Evolutionary conservation across 2,797 vertebrate genomes (phyloP), one percentile per base, ranked within the genome.

Genomic region (Netta rufina): DNA sequence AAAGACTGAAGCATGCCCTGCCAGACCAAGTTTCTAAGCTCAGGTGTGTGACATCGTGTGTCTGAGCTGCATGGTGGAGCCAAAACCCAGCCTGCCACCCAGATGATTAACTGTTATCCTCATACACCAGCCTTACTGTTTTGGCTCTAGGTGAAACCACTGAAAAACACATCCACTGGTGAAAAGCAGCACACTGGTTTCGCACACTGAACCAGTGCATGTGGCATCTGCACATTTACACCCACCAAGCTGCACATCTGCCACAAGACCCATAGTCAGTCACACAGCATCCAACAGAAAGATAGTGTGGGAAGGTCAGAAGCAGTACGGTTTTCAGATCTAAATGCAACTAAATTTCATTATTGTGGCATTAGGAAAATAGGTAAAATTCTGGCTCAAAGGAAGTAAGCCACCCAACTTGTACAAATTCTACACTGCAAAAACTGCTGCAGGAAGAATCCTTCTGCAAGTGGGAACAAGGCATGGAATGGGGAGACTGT

Each of bases 1-100:
- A 94, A 95, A 89, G 43, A 70, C 12, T 49, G n/a, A 95, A 95
- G 69, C 77, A 82, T 65, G 73, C 53, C 28, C 51, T 33, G 62
- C 47, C 87, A 94, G 92, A 93, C 65, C 71, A 71, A 66, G 32
- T 89, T 95, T 93, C 92, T 82, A 90, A 94, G 90, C 86, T 76
- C 92, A 87, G 77, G 77, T 90, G 94, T 67, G 62, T 71, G 56
- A 53, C 64, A 47, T 64, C 21, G 1, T 30, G 28, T 33, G 11
- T 54, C 65, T 78, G 54, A 93, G 45, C 54, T 89, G 83, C 36
- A 81, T 91, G 38, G 77, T 92, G 53, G 88, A 96, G 89, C 51
- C 56, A 87, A 92, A 91, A 78, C 17, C 30, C 71, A 79, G 56
- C 32, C 47, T 38, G 43, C 39, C n/a, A 92, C 56, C 21, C 77